A percentile compares a stretch with the other conserved stretches of the same genome.
These are phyloP conservation scores for Loripinus fragilis DNA, from an alignment of 2,888 invertebrate genomes.

Conservation along the genomic window DNA sequence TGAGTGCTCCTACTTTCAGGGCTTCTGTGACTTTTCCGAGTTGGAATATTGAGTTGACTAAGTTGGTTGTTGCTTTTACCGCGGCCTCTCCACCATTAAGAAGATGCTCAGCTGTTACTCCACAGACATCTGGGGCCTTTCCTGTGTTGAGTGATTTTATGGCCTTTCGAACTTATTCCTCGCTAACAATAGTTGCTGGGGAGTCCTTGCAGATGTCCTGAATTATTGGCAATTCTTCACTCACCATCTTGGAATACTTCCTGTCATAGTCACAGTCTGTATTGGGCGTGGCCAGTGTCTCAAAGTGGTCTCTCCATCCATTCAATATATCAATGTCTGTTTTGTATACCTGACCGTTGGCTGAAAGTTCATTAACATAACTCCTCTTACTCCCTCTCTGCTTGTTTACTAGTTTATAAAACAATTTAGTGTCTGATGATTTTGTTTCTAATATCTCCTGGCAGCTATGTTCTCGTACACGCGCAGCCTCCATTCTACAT, in stretches of 20 bases:
- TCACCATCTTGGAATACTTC: neutral
- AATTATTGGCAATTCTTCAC: neutral
- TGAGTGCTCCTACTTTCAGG: neutral
- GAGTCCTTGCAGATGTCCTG: neutral
- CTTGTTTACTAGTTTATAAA: neutral
- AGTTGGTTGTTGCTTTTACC: neutral
- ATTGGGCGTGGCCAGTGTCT: neutral
- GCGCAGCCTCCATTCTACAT: neutral
- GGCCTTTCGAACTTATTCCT: neutral
- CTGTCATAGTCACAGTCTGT: neutral
- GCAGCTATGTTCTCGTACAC: neutral
- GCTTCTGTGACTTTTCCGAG: neutral
- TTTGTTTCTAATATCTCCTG: neutral
- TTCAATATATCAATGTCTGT: neutral
- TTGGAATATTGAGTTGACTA: neutral
- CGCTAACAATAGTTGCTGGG: neutral
- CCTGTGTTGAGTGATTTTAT: neutral
- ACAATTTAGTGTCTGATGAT: neutral
- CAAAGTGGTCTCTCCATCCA: slow-evolving; percentile 1
- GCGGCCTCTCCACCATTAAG: neutral
- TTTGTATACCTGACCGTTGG: neutral
- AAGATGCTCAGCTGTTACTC: neutral
- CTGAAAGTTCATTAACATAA: slow-evolving; percentile 7
- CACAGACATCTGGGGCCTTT: neutral
- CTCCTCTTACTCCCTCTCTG: neutral